Evolutionary conservation across 2,888 invertebrate genomes (phyloP).

Genomic region (Ophion ventricosus): DNA sequence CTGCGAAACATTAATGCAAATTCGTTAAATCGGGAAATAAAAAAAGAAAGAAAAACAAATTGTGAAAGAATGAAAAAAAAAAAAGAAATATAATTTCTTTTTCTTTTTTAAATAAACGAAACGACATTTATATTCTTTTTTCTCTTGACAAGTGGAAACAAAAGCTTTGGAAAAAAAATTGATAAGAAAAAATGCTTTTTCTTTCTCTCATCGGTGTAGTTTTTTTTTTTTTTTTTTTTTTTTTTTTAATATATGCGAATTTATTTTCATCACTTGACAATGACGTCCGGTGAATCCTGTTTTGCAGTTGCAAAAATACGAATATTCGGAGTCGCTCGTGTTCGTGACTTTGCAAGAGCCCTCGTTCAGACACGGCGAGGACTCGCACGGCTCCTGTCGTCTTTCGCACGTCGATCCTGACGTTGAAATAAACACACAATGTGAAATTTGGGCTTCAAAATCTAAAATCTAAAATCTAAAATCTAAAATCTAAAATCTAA

Average conservation of each 20-base stretch:
- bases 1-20: slow-evolving; percentile 69
- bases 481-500: background rate
- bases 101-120: background rate
- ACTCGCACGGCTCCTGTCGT: slow-evolving; percentile 83
- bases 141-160: too few species aligned
- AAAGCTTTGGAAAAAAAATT: too few species aligned
- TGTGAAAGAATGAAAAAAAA: background rate
- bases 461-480: background rate
- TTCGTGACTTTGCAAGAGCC: slow-evolving; percentile 83
- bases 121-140: background rate
- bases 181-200: background rate
- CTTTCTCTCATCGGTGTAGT: background rate
- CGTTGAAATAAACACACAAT: slow-evolving; percentile 15
- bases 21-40: background rate
- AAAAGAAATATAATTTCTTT: background rate
- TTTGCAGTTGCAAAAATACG: slow-evolving; percentile 84
- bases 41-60: background rate
- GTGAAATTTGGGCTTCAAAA: slow-evolving; percentile 9
- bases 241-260: slow-evolving; percentile 8
- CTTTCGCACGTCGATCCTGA: slow-evolving; percentile 85
- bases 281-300: slow-evolving; percentile 83
- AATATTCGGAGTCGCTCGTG: slow-evolving; percentile 63
- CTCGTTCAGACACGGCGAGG: slow-evolving; percentile 85
- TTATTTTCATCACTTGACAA: slow-evolving; percentile 83
- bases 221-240: background rate